Evolutionary conservation across 1,140 invertebrate species (phyloP), one percentile per base, ranked within the genome.

Genomic region (Maconellicoccus hirsutus): DNA sequence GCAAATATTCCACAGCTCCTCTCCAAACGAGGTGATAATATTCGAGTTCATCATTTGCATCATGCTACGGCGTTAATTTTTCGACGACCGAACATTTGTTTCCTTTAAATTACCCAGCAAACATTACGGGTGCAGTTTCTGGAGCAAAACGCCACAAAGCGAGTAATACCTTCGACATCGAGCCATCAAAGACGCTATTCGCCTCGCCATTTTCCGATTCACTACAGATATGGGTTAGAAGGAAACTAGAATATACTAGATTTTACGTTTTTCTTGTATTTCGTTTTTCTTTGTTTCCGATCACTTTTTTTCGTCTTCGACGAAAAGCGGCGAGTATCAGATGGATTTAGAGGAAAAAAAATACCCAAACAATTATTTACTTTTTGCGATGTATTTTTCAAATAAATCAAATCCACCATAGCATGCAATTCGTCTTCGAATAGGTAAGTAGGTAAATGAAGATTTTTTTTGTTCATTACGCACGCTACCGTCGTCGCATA

Each of bases 181-280:
- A 52, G 42, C n/a, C 42, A 52, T 52, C 42, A 16, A 14, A 3
- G 29, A 33, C 29, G 3, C 29, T 33, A 12, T 33, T 19, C 42
- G 42, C 12, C 4, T 52, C 42, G 42, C 42, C 42, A 52, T 52
- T 52, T 52, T 52, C 42, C 42, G 42, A 52, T 52, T 52, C 42
- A 52, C 42, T 52, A 52, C 42, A 52, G 42, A 52, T 52, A 52
- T 52, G 42, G 42, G 42, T 52, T 52, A 52, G 42, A 52, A 52
- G 42, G 42, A 52, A 52, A 52, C 42, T 52, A 16, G 42, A 52
- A 52, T 33, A 33, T 52, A 16, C 42, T 52, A 4, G 12, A 19
- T 52, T 52, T 52, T 33, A 33, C 12, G 29, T 33, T 52, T 16
- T 6, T 52, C n/a, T 52, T 19, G 42, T 52, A 52, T 52, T 52